Evolutionary conservation across 2,113 vertebrate species (phyloP).

Genomic region (Lasiurus cinereus): DNA sequence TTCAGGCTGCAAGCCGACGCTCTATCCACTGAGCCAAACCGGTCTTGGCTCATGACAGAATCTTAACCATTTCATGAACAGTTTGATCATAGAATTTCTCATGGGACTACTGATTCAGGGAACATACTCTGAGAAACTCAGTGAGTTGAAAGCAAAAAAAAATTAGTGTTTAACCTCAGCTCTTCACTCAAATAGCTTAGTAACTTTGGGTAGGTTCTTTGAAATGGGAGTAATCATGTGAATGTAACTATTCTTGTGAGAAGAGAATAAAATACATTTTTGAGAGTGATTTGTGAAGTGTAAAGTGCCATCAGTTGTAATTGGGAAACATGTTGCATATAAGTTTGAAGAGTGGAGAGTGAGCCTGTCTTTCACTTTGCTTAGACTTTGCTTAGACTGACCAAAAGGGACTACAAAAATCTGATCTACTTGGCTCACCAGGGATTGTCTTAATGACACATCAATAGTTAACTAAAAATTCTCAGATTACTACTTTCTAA

Average conservation of each 20-base stretch:
- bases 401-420: conserved; percentile 27
- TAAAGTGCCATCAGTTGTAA: neutral
- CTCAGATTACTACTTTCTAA: neutral
- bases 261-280: neutral
- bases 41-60: neutral
- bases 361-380: neutral
- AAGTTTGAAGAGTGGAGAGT: conserved; percentile 20
- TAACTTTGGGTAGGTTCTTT: neutral
- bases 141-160: conserved; percentile 40
- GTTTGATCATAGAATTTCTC: conserved; percentile 34
- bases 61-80: conserved; percentile 6
- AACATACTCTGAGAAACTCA: conserved; percentile 21
- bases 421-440: neutral
- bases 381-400: conserved; percentile 24
- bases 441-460: neutral
- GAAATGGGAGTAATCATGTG: neutral
- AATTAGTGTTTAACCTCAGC: neutral
- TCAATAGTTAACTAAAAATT: conserved; percentile 28
- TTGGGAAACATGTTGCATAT: neutral
- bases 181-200: neutral
- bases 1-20: no score
- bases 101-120: neutral
- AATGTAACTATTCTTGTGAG: neutral
- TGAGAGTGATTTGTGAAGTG: neutral
- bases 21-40: no score